A percentile compares a stretch with the other conserved stretches of the same genome.
Evolutionary conservation across 2,888 invertebrate species (phyloP).

Genomic region (Cryptophagus acutangulus): DNA sequence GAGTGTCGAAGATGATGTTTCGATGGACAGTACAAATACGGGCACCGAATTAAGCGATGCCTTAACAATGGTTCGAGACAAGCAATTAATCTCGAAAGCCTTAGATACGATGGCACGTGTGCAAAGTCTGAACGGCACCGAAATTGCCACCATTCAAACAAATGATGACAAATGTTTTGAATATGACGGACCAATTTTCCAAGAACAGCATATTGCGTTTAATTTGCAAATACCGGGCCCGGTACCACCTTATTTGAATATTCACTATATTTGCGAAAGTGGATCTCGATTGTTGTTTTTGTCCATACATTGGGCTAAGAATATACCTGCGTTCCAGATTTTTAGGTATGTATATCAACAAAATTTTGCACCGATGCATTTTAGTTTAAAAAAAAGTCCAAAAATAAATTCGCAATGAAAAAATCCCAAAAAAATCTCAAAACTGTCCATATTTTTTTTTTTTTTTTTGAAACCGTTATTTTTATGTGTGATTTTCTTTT

Average conservation of each 20-base stretch:
- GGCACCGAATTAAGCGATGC: slow-evolving; percentile 55
- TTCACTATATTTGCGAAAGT: slow-evolving; percentile 93
- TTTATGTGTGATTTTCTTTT: slow-evolving; percentile 30
- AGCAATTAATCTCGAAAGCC: slow-evolving; percentile 59
- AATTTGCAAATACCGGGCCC: slow-evolving; percentile 72
- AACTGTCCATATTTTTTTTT: no score
- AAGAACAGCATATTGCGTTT: slow-evolving; percentile 66
- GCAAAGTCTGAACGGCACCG: slow-evolving; percentile 44
- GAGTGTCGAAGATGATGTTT: slow-evolving; percentile 55
- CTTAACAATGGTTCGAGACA: slow-evolving; percentile 59
- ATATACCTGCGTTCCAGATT: slow-evolving; percentile 75
- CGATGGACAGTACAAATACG: slow-evolving; percentile 52
- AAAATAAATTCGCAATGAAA: no score
- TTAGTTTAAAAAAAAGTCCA: no score
- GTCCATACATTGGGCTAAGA: slow-evolving; percentile 84
- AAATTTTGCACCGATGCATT: not conserved
- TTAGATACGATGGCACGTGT: slow-evolving; percentile 63
- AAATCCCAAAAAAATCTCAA: no score
- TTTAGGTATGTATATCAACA: slow-evolving; percentile 56
- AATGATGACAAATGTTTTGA: slow-evolving; percentile 45
- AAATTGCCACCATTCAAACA: slow-evolving; percentile 34
- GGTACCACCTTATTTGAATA: slow-evolving; percentile 83
- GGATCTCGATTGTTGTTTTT: slow-evolving; percentile 88
- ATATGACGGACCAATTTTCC: slow-evolving; percentile 60
- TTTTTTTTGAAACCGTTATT: no score